Base-by-base conservation (phyloP, 92 coral and sea anemone species). In the Desmophyllum pertusum region DNA sequence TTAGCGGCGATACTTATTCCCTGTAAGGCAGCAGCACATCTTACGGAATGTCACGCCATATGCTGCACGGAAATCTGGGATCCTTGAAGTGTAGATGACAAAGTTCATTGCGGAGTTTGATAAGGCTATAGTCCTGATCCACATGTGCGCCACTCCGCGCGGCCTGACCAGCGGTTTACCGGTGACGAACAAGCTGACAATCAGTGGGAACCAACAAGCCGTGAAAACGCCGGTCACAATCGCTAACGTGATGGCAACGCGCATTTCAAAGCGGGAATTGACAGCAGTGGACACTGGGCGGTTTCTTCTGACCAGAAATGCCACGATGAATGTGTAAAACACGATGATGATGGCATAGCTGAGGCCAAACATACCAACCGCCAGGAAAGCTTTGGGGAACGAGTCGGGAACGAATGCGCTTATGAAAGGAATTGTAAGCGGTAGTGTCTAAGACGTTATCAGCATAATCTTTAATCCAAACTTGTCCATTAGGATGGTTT, bases 211-310 rank as follows among this genome's bases (percentile, higher is more conserved):
- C 85, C 85, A 79, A 39, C 85, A 86, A 18, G 40, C 80, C 4
- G 90, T 35, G 76, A 87, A 87, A 17, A 81, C 35, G 27, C 79
- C 78, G 45, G 75, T 87, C 29, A 73, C 79, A 1, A 81, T 75
- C 33, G 90, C 90, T 18, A 88, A 73, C 29, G 91, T 88, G 13
- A 78, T 38, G 37, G 91, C 80, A 37, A 88, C 87, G 30, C 91
- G 87, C 40, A 70, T 30, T 38, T 88, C 91, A 45, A 57, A 59
- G 15, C 66, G 73, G 48, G 84, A 79, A 76, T 83, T 80, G 6
- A 2, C 55, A 36, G 23, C 37, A 9, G 6, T 33, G 48, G 36
- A 19, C 48, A 68, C 39, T 50, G n/a, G 50, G 19, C 40, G 45
- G 15, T 39, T 70, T n/a, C 77, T 68, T 69, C 48, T 67, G 63